Base-by-base conservation (phyloP, 1,140 invertebrate species). In the Lanistes nyassanus region DNA sequence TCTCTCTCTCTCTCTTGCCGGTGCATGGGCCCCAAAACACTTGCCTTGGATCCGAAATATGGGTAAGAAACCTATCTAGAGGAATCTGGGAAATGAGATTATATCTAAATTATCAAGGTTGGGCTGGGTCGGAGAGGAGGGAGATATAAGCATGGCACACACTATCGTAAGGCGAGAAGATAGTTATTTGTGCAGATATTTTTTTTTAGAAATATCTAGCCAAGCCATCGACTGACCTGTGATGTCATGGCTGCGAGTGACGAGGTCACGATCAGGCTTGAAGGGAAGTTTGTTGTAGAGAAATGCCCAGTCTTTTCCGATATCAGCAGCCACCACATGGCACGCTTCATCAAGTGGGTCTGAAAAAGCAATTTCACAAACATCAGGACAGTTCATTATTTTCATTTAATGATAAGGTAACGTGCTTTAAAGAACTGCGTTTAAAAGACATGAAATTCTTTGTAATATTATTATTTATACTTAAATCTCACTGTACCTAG, bases 201-300 rank as follows among this genome's bases (percentile, higher is more conserved):
- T 31, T 7, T 62, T 31, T 19, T 64, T 31, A 0, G 31, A 64
- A 64, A 64, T 2, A 21, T 23, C 31, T 64, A 2, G 3, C 4
- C 36, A 29, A n/a, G 26, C 4, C 21, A 2, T 2, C 26, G 39
- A 65, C 64, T 76, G 79, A 82, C 82, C 74, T 79, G 79, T 77
- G 39, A 84, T 78, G 53, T 84, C 83, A 37, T 80, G 77, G n/a
- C 62, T 72, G 19, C 79, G 71, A 16, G 74, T 58, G 31, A 26
- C 36, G 26, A 64, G 64, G 66, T 85, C 82, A 47, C 83, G 65
- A 26, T 77, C 55, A 11, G 84, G 84, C 16, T 70, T 56, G 64
- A 85, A 85, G 2, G 84, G 82, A 39, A 85, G 76, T 23, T 79
- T 74, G 42, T 76, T 71, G 72, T 85, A 85, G 19, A 85, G 74